Percentiles rank a stretch among this genome's conserved stretches.
Evolutionary conservation across 2,888 invertebrate genomes (phyloP).

Genomic region (Pilophorus perplexus): DNA sequence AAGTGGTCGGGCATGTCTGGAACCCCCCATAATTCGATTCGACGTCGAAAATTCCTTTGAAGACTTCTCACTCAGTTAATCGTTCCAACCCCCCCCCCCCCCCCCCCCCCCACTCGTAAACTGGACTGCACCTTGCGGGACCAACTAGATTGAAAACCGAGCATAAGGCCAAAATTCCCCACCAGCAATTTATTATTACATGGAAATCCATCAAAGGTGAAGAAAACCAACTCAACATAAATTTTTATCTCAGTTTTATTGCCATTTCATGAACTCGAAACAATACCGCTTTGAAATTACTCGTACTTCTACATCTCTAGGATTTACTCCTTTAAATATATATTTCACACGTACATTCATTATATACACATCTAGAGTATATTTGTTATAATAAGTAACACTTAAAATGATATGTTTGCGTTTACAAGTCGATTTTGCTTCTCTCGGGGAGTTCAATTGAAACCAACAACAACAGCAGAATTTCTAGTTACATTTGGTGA

Average conservation of each 20-base stretch:
- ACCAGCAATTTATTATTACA: too few relatives aligned
- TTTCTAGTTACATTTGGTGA: too few relatives aligned
- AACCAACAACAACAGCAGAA: too few relatives aligned
- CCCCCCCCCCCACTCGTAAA: too few relatives aligned
- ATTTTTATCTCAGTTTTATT: conserved; percentile 30
- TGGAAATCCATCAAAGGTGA: neutral
- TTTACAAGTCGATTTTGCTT: conserved; percentile 28
- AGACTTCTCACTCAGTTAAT: too few relatives aligned
- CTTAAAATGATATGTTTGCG: conserved; percentile 47
- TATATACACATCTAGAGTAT: conserved; percentile 43
- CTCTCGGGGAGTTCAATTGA: conserved; percentile 18
- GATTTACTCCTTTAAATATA: conserved; percentile 28
- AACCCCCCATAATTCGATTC: too few relatives aligned
- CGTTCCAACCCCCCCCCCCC: too few relatives aligned
- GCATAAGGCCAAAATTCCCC: too few relatives aligned
- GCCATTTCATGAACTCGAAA: conserved; percentile 38
- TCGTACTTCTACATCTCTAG: conserved; percentile 24
- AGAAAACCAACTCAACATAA: neutral
- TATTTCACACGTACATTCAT: conserved; percentile 31
- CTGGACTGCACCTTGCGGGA: too few relatives aligned
- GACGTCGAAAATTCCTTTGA: too few relatives aligned
- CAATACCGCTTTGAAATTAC: conserved; percentile 31
- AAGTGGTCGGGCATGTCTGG: too few relatives aligned
- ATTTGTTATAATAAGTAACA: conserved; percentile 45
- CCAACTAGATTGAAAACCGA: too few relatives aligned